phyloP scores from a whole-genome alignment of 2,113 vertebrate species.

The Mesoclemmys tuberculata region DNA sequence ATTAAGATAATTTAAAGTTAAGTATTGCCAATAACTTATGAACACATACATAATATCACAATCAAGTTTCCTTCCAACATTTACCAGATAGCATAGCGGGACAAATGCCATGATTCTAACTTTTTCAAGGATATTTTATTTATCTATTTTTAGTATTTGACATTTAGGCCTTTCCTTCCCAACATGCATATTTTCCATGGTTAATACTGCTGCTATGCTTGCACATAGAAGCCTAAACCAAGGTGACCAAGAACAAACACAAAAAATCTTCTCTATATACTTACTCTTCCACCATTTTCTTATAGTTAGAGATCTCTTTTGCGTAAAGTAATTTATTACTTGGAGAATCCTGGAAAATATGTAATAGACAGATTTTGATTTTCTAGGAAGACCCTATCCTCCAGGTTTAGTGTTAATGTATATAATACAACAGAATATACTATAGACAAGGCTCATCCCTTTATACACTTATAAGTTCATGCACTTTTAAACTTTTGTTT shows the following conservation, averaged over 20 bases:
- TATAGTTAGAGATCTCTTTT: constrained; percentile 98
- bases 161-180: background rate
- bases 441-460: background rate
- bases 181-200: background rate
- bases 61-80: fast-evolving
- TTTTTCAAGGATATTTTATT: background rate
- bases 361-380: background rate
- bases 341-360: constrained; percentile 89
- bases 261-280: constrained; percentile 61
- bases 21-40: background rate
- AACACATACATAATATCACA: background rate
- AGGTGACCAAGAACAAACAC: background rate
- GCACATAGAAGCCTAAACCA: background rate
- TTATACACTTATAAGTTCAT: background rate
- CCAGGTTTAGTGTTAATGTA: background rate
- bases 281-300: constrained; percentile 99
- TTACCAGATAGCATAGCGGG: background rate
- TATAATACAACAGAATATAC: background rate
- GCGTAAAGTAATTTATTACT: constrained; percentile 99
- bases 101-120: background rate
- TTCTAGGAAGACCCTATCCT: background rate
- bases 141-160: background rate
- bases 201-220: background rate
- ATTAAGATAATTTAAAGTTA: background rate
- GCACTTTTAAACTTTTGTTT: background rate